phyloP scores from a whole-genome alignment of 2,797 vertebrate genomes.

The Chromobotia macracanthus region DNA sequence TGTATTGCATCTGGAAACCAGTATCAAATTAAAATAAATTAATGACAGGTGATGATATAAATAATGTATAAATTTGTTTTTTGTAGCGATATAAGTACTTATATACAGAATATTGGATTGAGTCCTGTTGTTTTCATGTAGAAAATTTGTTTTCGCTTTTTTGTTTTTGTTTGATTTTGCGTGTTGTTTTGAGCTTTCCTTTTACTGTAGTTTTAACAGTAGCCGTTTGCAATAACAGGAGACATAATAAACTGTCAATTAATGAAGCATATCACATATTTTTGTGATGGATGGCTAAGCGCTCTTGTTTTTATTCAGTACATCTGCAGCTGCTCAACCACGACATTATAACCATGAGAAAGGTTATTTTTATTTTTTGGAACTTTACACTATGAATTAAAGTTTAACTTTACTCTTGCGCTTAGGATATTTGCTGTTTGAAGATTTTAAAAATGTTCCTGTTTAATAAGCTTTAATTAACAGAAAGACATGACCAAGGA shows the following conservation, averaged over 20 bases:
- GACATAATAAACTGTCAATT: constrained; percentile 29
- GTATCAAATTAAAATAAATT: neutral
- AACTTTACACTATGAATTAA: constrained; percentile 14
- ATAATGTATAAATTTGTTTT: neutral
- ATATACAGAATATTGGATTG: neutral
- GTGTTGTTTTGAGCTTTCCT: neutral
- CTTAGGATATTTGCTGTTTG: neutral
- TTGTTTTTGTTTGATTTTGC: neutral
- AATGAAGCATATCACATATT: constrained; percentile 54
- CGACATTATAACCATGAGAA: constrained; percentile 57
- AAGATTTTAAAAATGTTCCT: neutral
- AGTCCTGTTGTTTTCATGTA: neutral
- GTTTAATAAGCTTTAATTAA: neutral
- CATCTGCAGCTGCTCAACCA: constrained; percentile 74
- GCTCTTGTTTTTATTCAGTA: constrained; percentile 66
- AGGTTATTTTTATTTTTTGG: neutral
- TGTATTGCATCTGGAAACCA: neutral
- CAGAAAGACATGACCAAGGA: neutral
- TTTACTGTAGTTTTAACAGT: neutral
- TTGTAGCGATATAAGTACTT: neutral
- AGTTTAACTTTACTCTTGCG: neutral
- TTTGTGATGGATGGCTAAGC: constrained; percentile 63
- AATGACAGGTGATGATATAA: neutral
- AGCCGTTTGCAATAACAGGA: constrained; percentile 18
- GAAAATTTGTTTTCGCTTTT: neutral